Evolutionary conservation across 2,797 vertebrate genomes (phyloP), one percentile per base, ranked within the genome.

Genomic region (Scomberomorus guttatus): DNA sequence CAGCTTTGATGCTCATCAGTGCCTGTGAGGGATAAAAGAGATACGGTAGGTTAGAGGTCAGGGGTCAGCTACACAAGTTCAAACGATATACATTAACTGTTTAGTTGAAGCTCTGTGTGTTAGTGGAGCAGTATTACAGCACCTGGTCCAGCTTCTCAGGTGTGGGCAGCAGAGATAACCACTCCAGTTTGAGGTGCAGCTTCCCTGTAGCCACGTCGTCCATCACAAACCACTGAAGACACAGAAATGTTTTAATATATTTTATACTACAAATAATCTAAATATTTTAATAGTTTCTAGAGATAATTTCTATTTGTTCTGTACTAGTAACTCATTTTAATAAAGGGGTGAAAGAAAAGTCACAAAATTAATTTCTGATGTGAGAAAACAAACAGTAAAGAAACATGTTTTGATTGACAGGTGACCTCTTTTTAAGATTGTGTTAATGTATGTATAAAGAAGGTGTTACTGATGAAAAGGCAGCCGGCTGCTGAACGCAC

Each of bases 141-240:
- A 99, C 98, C 97, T 98, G 92, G 75, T 97, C 94, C 8, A 99
- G 95, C 81, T 93, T 95, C 17, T 97, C 95, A 5, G 97, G 94
- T 2, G 94, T 93, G 37, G 96, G 71, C 86, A 96, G 90, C 84
- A 97, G 94, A 58, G 96, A 95, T 32, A 99, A 94, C 96, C 97
- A 99, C 88, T 99, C 98, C 56, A 99, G 92, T 73, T 93, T 98
- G 83, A 99, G 90, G 84, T 98, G 98, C 12, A 99, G 89, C 90
- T 97, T 98, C 75, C 98, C 98, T 39, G 92, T 90, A 12, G 93
- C 60, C 50, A 97, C 97, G 2, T 97, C 96, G 2, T 98, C 96
- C 93, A 99, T 77, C 13, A 75, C 48, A 75, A 99, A 99, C 98
- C 97, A 99, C 98, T 99, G 87, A 11, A 51, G 37, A 62, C 37